A percentile compares a stretch with the other conserved stretches of the same genome.
phyloP scores from a whole-genome alignment of 2,888 invertebrate genomes.

The Limenitis camilla region DNA sequence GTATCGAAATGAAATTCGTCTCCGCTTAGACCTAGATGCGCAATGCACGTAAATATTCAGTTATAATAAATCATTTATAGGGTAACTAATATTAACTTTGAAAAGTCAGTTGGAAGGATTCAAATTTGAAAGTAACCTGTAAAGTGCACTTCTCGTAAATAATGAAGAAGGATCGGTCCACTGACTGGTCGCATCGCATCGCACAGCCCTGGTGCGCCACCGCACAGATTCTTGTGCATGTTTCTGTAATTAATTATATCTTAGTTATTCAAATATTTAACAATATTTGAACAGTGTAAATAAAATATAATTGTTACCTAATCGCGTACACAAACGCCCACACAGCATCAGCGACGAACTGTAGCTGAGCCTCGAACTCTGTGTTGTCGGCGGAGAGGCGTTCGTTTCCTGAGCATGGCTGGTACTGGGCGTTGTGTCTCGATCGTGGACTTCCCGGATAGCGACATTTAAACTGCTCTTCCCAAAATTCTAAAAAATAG shows the following conservation, averaged over 20 bases:
- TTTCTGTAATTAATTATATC: constrained; percentile 70
- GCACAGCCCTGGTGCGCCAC: constrained; percentile 84
- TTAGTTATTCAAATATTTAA: background rate
- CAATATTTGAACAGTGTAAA: background rate
- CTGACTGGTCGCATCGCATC: constrained; percentile 91
- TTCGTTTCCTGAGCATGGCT: constrained; percentile 86
- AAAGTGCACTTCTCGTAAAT: constrained; percentile 89
- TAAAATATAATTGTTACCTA: constrained; percentile 61
- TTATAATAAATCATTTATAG: too few species aligned
- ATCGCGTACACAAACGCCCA: constrained; percentile 94
- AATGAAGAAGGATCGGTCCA: constrained; percentile 88
- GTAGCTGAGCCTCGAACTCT: constrained; percentile 92
- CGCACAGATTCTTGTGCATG: constrained; percentile 89
- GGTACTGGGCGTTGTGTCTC: constrained; percentile 84
- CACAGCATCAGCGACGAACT: constrained; percentile 96
- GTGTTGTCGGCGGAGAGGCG: constrained; percentile 82
- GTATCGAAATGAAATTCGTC: constrained; percentile 91
- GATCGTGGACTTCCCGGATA: constrained; percentile 86
- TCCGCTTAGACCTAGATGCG: constrained; percentile 84
- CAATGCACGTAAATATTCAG: too few species aligned
- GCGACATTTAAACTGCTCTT: constrained; percentile 92
- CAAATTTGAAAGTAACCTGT: too few species aligned
- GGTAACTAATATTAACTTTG: constrained; percentile 32
- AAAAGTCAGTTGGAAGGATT: too few species aligned
- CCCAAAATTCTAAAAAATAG: constrained; percentile 92